These are phyloP conservation scores for Megaptera novaeangliae DNA, from an alignment of 2,113 vertebrate species.

Conservation along the genomic window DNA sequence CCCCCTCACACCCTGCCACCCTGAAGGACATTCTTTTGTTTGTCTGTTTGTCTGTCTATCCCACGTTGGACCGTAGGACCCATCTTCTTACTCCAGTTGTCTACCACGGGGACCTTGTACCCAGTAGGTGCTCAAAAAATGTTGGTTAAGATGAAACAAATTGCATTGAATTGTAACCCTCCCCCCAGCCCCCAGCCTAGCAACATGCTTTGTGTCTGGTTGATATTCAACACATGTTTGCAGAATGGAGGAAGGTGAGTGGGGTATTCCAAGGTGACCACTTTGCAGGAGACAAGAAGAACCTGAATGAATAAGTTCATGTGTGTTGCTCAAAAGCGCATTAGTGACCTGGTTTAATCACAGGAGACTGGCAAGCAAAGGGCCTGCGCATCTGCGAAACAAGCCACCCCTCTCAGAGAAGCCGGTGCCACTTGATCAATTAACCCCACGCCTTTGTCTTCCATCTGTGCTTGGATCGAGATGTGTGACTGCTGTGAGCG, in stretches of 20 bases:
- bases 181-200: background rate
- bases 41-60: background rate
- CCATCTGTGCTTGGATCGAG: constrained; percentile 58
- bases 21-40: background rate
- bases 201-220: background rate
- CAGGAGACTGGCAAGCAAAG: constrained; percentile 20
- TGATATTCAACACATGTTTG: background rate
- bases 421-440: constrained; percentile 28
- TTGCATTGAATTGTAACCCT: background rate
- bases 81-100: background rate
- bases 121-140: background rate
- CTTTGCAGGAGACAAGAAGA: background rate
- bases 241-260: background rate
- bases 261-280: background rate
- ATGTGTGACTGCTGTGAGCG: background rate
- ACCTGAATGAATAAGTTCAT: background rate
- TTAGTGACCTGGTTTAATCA: constrained; percentile 58
- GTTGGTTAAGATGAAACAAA: background rate
- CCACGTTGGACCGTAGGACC: background rate
- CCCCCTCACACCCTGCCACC: background rate
- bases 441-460: constrained; percentile 55
- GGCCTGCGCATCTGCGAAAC: constrained; percentile 1
- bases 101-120: background rate
- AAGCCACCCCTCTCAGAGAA: background rate
- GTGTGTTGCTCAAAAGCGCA: background rate